Evolutionary conservation across 1,140 invertebrate genomes (phyloP).

Genomic region (Pteromalus puparum): DNA sequence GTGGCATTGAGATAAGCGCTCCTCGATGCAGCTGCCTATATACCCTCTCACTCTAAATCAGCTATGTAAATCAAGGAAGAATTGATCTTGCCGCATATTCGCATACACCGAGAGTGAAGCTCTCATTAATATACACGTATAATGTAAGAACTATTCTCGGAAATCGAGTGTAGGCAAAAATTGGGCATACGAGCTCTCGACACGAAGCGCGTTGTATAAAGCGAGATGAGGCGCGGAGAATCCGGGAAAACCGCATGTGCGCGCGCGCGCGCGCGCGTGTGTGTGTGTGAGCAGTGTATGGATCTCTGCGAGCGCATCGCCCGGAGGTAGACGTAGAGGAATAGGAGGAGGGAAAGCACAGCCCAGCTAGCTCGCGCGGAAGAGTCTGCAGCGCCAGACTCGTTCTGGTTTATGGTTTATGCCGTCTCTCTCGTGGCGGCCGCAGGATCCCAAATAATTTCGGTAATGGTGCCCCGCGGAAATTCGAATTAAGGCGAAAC

Average conservation of each 20-base stretch:
- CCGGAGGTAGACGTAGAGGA: neutral
- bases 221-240: neutral
- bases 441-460: slow-evolving; percentile 59
- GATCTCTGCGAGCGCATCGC: neutral
- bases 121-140: too few species aligned
- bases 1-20: slow-evolving; percentile 1
- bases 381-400: slow-evolving; percentile 3
- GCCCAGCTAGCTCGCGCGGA: neutral
- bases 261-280: neutral
- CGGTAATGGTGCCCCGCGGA: slow-evolving; percentile 61
- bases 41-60: too few species aligned
- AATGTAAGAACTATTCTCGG: too few species aligned
- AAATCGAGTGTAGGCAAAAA: too few species aligned
- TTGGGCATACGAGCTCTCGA: too few species aligned
- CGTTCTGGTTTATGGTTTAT: slow-evolving; percentile 29
- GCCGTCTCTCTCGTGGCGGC: slow-evolving; percentile 7
- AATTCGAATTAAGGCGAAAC: slow-evolving; percentile 64
- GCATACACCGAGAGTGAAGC: too few species aligned
- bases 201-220: neutral
- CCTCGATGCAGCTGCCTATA: neutral
- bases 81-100: too few species aligned
- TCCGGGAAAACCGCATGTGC: neutral
- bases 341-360: neutral
- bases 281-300: neutral
- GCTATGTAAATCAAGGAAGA: too few species aligned